These are phyloP conservation scores for Smittia aterrima DNA, from an alignment of 2,888 invertebrate genomes.

Conservation along the genomic window DNA sequence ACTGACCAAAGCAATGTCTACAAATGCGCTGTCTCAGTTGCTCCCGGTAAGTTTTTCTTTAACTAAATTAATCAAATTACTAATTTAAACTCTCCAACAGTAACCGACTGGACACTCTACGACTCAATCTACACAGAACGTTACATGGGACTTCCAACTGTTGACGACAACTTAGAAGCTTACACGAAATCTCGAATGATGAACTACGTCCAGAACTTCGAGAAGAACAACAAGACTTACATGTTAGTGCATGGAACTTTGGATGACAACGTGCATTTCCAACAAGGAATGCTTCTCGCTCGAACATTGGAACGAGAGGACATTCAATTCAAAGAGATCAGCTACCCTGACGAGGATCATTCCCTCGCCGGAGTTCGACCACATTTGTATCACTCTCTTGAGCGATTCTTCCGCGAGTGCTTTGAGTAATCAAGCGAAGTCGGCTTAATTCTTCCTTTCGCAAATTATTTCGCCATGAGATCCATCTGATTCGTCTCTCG, in stretches of 20 bases:
- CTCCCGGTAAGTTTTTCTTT: conserved; percentile 74
- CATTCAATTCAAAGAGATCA: conserved; percentile 88
- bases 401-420: conserved; percentile 68
- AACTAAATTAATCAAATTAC: neutral
- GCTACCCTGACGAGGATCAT: conserved; percentile 93
- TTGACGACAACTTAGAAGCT: conserved; percentile 67
- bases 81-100: conserved; percentile 29
- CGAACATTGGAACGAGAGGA: conserved; percentile 79
- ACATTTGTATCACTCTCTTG: conserved; percentile 86
- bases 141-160: conserved; percentile 84
- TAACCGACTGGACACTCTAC: conserved; percentile 42
- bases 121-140: conserved; percentile 95
- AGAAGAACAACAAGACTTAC: conserved; percentile 67
- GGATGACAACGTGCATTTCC: conserved; percentile 96
- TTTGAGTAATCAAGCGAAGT: conserved; percentile 45
- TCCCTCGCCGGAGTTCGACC: conserved; percentile 76
- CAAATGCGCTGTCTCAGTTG: conserved; percentile 91
- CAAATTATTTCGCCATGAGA: neutral
- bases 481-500: neutral
- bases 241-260: conserved; percentile 92
- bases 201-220: conserved; percentile 63
- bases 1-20: conserved; percentile 72
- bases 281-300: conserved; percentile 90
- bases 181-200: conserved; percentile 77
- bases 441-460: neutral